These are phyloP conservation scores for Drosophila punjabiensis DNA, from an alignment of 1,140 invertebrate genomes.

Conservation along the genomic window DNA sequence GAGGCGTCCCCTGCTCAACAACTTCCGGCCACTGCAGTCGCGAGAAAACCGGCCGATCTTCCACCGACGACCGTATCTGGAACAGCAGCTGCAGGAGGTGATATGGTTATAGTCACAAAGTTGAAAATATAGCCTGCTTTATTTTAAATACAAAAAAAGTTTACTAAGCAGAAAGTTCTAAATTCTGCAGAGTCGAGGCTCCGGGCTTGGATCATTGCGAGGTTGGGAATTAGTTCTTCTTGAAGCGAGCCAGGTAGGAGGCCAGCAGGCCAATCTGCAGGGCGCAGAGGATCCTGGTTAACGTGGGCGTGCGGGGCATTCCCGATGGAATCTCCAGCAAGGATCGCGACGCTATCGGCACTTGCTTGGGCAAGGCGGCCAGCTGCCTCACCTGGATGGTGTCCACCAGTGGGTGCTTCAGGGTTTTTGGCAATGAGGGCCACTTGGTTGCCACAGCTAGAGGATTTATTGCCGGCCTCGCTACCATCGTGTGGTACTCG, in stretches of 20 bases:
- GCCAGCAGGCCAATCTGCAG: constrained; percentile 62
- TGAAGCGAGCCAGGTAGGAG: constrained; percentile 34
- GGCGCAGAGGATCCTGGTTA: constrained; percentile 45
- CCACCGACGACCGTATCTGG: constrained; percentile 69
- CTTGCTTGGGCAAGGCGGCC: neutral
- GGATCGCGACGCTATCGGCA: neutral
- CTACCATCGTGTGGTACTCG: constrained; percentile 58
- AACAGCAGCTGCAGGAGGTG: constrained; percentile 31
- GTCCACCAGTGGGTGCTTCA: neutral
- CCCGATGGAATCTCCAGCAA: constrained; percentile 26
- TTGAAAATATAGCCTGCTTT: neutral
- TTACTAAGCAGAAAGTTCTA: neutral
- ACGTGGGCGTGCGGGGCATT: constrained; percentile 17
- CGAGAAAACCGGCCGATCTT: constrained; percentile 87
- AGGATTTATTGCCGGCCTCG: constrained; percentile 3
- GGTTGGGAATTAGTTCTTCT: neutral
- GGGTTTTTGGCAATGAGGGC: neutral
- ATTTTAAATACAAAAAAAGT: constrained; percentile 15
- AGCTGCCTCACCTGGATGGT: constrained; percentile 3
- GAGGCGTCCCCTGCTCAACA: constrained; percentile 86
- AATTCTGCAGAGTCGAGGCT: too few relatives aligned
- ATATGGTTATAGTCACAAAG: constrained; percentile 46
- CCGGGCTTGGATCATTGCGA: neutral
- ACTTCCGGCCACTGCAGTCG: constrained; percentile 87
- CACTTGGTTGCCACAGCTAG: constrained; percentile 6